phyloP scores from a whole-genome alignment of 2,113 vertebrate genomes.

The Heterochromis multidens region DNA sequence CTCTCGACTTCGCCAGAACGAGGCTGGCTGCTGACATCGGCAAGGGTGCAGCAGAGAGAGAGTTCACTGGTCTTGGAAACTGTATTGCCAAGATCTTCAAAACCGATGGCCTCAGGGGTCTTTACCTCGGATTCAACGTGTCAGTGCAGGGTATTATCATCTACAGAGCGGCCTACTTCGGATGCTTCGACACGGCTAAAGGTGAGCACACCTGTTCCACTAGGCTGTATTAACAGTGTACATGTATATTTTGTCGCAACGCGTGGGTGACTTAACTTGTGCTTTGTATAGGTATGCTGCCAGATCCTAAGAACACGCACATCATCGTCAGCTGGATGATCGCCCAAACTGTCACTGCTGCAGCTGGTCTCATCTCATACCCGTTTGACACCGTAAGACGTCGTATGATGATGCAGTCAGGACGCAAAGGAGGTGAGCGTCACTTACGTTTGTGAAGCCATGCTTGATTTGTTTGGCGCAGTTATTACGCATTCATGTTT shows the following conservation, averaged over 20 bases:
- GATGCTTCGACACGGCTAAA: slow-evolving; percentile 97
- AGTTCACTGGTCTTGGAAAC: slow-evolving; percentile 91
- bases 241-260: neutral
- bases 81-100: slow-evolving; percentile 92
- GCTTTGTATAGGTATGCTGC: slow-evolving; percentile 88
- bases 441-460: neutral
- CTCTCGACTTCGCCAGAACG: slow-evolving; percentile 97
- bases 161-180: slow-evolving; percentile 98
- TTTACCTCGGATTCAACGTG: slow-evolving; percentile 95
- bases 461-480: neutral
- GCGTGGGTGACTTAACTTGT: neutral
- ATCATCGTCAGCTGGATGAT: slow-evolving; percentile 98
- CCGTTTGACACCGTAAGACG: slow-evolving; percentile 98
- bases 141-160: slow-evolving; percentile 99
- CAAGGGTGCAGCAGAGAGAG: slow-evolving; percentile 83
- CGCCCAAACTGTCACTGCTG: slow-evolving; percentile 93
- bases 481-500: neutral
- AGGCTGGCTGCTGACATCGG: slow-evolving; percentile 95
- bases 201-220: slow-evolving; percentile 67
- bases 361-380: slow-evolving; percentile 90
- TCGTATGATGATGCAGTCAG: slow-evolving; percentile 99
- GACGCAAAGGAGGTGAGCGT: slow-evolving; percentile 92
- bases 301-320: slow-evolving; percentile 97
- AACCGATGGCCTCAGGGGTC: slow-evolving; percentile 88
- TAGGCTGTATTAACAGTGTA: neutral